Percentiles rank a stretch among this genome's conserved stretches.
Conservation (phyloP, 2,113 vertebrate species). For the Malaclemys terrapin region DNA sequence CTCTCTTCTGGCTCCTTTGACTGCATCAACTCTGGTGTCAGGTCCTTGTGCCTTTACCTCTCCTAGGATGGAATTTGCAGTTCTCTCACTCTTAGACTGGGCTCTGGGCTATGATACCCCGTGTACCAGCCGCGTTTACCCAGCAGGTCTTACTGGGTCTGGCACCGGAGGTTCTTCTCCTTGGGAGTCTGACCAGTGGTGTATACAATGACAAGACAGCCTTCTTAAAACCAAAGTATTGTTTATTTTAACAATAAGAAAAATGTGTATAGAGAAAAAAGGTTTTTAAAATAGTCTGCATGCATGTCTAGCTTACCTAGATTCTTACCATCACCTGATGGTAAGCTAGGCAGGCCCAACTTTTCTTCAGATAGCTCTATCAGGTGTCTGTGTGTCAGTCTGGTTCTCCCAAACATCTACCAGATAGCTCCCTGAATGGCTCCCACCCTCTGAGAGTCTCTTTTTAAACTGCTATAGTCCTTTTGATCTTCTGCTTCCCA, state of each 20-base stretch:
- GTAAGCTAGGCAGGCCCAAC: background rate
- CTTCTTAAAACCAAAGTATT: background rate
- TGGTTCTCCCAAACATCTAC: background rate
- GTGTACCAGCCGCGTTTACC: background rate
- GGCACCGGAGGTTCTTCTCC: background rate
- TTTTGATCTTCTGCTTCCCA: background rate
- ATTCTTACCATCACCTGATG: background rate
- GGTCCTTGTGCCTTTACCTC: background rate
- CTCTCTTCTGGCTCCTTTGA: background rate
- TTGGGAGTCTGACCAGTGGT: background rate
- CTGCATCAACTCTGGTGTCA: background rate
- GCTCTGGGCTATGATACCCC: background rate
- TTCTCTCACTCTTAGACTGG: background rate
- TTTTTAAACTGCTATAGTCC: background rate
- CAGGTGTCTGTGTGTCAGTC: background rate
- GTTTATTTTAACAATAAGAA: background rate
- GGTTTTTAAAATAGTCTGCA: background rate
- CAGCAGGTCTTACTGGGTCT: background rate
- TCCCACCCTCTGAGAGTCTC: background rate
- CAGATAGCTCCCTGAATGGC: background rate
- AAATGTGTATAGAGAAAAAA: background rate
- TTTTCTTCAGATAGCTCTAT: background rate
- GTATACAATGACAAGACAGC: background rate
- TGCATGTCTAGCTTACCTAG: background rate
- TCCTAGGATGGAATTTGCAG: background rate